Evolutionary conservation across 2,797 vertebrate genomes (phyloP).

Genomic region (Poecile montanus): DNA sequence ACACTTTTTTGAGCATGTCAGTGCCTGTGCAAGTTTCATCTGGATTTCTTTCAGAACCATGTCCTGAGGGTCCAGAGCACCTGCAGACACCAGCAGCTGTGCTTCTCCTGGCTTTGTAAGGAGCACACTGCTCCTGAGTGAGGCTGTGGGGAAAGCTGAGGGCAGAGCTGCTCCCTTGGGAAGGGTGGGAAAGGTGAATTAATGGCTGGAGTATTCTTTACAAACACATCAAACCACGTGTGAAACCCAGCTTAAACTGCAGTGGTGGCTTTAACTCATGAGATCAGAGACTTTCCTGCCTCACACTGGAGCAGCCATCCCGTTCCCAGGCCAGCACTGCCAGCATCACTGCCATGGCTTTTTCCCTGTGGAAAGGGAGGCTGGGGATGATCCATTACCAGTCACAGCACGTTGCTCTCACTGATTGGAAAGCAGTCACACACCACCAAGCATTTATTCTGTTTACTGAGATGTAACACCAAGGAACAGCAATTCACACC

Average conservation of each 20-base stretch:
- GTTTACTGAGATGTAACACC: slow-evolving; percentile 70
- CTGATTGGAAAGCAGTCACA: slow-evolving; percentile 77
- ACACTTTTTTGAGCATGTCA: neutral
- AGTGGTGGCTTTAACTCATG: slow-evolving; percentile 3
- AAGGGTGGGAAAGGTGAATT: neutral
- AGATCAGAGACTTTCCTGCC: slow-evolving; percentile 29
- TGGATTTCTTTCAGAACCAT: neutral
- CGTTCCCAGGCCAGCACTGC: slow-evolving; percentile 9
- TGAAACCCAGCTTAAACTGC: neutral
- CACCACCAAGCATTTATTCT: slow-evolving; percentile 67
- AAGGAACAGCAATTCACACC: slow-evolving; percentile 67
- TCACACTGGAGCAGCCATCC: neutral
- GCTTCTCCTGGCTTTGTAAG: neutral
- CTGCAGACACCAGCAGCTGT: neutral
- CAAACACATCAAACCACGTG: neutral
- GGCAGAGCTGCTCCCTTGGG: neutral
- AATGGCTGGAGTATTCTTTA: neutral
- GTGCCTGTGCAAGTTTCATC: neutral
- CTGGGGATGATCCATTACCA: slow-evolving; percentile 60
- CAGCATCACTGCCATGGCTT: slow-evolving; percentile 30
- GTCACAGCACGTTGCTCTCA: slow-evolving; percentile 59
- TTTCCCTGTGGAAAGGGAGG: neutral
- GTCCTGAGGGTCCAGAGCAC: neutral
- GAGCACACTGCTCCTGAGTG: neutral
- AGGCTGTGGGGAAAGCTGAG: neutral